These are phyloP conservation scores for Sebastes matsubarae DNA, from an alignment of 2,797 vertebrate species.

Conservation along the genomic window DNA sequence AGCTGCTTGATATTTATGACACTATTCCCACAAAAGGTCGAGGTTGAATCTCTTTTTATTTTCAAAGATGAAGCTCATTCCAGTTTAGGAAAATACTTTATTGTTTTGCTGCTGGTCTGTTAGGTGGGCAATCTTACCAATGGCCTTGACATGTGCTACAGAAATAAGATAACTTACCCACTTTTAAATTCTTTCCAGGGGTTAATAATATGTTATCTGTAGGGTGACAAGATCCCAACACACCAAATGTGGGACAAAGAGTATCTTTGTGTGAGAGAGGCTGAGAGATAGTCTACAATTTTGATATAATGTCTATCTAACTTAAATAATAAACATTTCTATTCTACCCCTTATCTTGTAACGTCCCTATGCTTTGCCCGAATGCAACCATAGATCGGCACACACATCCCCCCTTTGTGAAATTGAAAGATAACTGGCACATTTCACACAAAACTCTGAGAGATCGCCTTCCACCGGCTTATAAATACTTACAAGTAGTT, in stretches of 20 bases:
- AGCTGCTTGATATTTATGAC: slow-evolving; percentile 2
- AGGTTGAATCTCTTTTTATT: neutral
- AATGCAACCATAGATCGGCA: no score
- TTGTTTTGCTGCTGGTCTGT: neutral
- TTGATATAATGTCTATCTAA: no score
- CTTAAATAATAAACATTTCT: neutral
- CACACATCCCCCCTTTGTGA: no score
- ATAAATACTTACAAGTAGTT: no score
- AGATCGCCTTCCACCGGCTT: no score
- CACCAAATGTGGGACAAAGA: no score
- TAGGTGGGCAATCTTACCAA: neutral
- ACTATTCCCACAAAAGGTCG: neutral
- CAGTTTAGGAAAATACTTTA: neutral
- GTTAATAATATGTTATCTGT: rapidly evolving
- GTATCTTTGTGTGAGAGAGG: no score
- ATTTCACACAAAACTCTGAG: no score
- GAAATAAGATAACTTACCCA: neutral
- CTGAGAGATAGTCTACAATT: no score
- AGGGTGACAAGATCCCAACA: no score
- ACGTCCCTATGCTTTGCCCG: rapidly evolving
- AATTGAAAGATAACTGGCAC: no score
- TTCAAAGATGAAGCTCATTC: neutral
- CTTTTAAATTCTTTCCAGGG: neutral
- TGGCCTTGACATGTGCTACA: neutral
- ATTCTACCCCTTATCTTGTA: no score